phyloP scores from a whole-genome alignment of 2,797 vertebrate genomes.

The Hirundo rustica region DNA sequence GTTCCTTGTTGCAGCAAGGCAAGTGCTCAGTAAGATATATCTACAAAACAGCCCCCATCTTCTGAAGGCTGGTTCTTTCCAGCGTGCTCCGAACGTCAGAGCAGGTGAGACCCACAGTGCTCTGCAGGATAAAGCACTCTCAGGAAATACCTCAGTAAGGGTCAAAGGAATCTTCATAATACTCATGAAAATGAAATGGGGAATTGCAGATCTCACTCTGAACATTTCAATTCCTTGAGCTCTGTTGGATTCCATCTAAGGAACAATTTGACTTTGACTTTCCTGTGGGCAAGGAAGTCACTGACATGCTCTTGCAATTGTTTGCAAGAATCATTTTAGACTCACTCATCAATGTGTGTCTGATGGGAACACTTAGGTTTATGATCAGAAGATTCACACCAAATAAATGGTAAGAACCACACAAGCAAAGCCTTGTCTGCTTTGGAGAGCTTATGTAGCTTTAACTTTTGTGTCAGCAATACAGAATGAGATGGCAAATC shows the following conservation, averaged over 20 bases:
- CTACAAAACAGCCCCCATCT: neutral
- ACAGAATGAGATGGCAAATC: neutral
- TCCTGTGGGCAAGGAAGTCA: neutral
- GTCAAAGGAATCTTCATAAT: constrained; percentile 17
- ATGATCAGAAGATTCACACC: neutral
- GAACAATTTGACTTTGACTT: constrained; percentile 34
- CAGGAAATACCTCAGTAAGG: neutral
- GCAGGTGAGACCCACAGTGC: neutral
- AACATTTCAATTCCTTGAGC: constrained; percentile 36
- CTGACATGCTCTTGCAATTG: neutral
- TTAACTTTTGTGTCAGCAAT: neutral
- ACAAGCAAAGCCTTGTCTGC: neutral
- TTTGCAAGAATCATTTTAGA: constrained; percentile 9
- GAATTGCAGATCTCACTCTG: constrained; percentile 25
- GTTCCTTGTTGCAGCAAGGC: neutral
- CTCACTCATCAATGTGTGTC: neutral
- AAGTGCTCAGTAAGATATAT: neutral
- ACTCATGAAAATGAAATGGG: constrained; percentile 47
- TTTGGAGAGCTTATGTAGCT: neutral
- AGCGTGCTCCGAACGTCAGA: neutral
- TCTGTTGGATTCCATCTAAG: constrained; percentile 13
- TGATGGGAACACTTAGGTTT: constrained; percentile 10
- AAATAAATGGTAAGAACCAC: neutral
- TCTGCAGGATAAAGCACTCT: neutral
- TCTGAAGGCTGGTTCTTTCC: neutral